These are phyloP conservation scores for Diarsia brunnea DNA, from an alignment of 2,888 invertebrate species.

Conservation along the genomic window DNA sequence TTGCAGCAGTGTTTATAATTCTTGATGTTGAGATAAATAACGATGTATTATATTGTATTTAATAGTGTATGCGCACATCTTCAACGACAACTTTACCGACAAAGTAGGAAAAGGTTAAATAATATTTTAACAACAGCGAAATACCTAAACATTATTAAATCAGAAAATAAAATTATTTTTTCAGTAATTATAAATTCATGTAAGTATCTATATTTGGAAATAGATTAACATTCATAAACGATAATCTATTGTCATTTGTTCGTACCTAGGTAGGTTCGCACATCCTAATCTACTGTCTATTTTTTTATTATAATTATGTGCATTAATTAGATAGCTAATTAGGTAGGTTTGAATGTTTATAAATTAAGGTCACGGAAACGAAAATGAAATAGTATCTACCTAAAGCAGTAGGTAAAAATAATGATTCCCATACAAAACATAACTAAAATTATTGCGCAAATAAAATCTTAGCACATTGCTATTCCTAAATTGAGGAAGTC, in stretches of 20 bases:
- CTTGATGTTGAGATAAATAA: background rate
- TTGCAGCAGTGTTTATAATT: background rate
- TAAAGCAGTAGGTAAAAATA: background rate
- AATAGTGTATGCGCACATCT: background rate
- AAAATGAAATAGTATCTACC: background rate
- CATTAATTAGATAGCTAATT: background rate
- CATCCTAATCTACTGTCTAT: background rate
- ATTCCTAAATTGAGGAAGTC: constrained; percentile 27
- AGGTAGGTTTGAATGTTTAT: background rate
- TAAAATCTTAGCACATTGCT: background rate
- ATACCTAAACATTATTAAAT: background rate
- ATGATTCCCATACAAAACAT: background rate
- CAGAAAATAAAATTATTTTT: no score
- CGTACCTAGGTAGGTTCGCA: background rate
- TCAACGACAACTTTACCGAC: background rate
- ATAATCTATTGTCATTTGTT: background rate
- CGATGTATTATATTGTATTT: background rate
- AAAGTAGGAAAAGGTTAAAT: no score
- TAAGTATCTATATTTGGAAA: background rate
- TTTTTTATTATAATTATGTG: background rate
- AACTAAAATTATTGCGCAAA: no score
- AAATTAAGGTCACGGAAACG: background rate
- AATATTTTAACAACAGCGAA: background rate
- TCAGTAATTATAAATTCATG: background rate
- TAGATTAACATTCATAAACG: background rate